phyloP scores from a whole-genome alignment of 2,113 vertebrate species.

The Gallinago paraguaiae region DNA sequence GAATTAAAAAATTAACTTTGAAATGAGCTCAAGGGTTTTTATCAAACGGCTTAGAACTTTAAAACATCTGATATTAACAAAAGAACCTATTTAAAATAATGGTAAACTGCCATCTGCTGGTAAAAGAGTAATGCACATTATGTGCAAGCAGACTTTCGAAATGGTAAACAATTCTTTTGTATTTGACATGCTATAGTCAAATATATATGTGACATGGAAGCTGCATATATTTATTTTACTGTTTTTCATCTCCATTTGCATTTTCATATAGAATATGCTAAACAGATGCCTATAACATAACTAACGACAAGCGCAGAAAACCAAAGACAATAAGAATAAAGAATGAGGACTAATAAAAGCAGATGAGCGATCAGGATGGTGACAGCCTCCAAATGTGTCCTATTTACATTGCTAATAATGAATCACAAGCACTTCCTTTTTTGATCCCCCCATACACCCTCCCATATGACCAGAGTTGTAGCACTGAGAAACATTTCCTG shows the following conservation, averaged over 20 bases:
- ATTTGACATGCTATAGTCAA: constrained; percentile 23
- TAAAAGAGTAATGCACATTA: background rate
- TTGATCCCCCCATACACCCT: background rate
- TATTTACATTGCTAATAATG: constrained; percentile 66
- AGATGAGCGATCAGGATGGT: constrained; percentile 44
- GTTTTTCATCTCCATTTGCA: constrained; percentile 39
- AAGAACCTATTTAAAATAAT: constrained; percentile 56
- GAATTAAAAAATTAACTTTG: constrained; percentile 13
- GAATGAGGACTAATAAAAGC: constrained; percentile 61
- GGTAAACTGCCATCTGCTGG: constrained; percentile 72
- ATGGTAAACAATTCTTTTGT: constrained; percentile 36
- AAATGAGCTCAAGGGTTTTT: background rate
- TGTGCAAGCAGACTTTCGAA: background rate
- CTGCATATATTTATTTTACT: constrained; percentile 53
- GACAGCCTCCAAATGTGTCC: constrained; percentile 55
- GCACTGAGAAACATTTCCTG: constrained; percentile 6
- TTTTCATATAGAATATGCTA: constrained; percentile 65
- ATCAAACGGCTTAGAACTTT: background rate
- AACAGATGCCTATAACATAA: constrained; percentile 58
- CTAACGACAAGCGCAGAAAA: constrained; percentile 7
- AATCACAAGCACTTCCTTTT: constrained; percentile 15
- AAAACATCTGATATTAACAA: background rate
- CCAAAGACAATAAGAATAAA: constrained; percentile 59
- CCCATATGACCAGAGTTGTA: background rate
- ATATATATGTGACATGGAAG: background rate